phyloP scores from a whole-genome alignment of 2,797 vertebrate species.

The Florisuga fusca region DNA sequence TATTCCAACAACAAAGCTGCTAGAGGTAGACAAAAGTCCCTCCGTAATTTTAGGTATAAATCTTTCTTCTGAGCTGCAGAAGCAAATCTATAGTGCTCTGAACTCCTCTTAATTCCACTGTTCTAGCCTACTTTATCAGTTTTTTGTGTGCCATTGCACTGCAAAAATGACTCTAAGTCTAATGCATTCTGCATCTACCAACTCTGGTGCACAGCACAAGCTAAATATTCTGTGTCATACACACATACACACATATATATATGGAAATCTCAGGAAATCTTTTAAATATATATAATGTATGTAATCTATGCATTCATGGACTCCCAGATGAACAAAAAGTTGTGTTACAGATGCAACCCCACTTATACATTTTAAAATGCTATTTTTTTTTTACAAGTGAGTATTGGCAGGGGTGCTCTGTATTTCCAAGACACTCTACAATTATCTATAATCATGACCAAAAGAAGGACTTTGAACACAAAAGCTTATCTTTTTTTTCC shows the following conservation, averaged over 20 bases:
- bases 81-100: not conserved
- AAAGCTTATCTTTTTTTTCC: not conserved
- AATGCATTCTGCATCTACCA: not conserved
- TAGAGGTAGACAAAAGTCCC: not conserved
- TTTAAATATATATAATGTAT: rapidly evolving
- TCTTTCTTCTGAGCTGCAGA: not conserved
- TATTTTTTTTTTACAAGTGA: not conserved
- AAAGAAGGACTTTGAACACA: not conserved
- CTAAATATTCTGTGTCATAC: not conserved
- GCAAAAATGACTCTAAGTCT: not conserved
- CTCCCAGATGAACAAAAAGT: not conserved
- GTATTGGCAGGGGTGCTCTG: not conserved
- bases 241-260: rapidly evolving
- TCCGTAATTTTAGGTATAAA: not conserved
- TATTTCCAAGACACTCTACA: not conserved
- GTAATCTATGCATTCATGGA: not conserved
- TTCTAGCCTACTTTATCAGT: not conserved
- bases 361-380: not conserved
- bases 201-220: not conserved
- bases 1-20: not conserved
- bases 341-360: not conserved
- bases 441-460: not conserved
- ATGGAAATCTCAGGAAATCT: too few species aligned
- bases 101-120: not conserved
- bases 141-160: not conserved